Evolutionary conservation across 2,797 vertebrate genomes (phyloP).

Genomic region (Geotrypetes seraphini): DNA sequence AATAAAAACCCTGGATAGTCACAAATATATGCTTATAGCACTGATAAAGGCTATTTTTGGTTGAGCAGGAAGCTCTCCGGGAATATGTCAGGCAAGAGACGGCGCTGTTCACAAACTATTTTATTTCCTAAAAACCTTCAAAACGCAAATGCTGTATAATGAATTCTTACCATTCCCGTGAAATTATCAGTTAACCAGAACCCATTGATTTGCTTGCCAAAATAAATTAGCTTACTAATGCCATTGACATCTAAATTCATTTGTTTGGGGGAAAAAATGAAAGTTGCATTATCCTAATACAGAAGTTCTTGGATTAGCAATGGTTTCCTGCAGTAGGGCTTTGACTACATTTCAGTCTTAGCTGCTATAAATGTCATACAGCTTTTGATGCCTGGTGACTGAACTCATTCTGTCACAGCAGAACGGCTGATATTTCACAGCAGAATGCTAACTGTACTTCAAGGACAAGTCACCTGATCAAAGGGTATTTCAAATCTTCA

Average conservation of each 20-base stretch:
- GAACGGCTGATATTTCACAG: slow-evolving; percentile 26
- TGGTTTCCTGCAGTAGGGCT: slow-evolving; percentile 1
- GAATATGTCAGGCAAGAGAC: no score
- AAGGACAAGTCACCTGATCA: slow-evolving; percentile 41
- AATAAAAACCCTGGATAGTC: no score
- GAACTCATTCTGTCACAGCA: slow-evolving; percentile 33
- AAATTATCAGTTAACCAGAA: slow-evolving; percentile 5
- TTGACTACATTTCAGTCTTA: slow-evolving; percentile 8
- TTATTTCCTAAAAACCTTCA: no score
- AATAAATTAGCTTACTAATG: slow-evolving; percentile 15
- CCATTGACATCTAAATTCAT: slow-evolving; percentile 14
- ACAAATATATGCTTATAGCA: no score
- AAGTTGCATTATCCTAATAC: background rate
- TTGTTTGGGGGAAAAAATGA: slow-evolving; percentile 7
- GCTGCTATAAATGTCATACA: slow-evolving; percentile 1
- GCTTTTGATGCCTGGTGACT: slow-evolving; percentile 19
- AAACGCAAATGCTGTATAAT: no score
- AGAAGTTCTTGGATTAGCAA: slow-evolving; percentile 5
- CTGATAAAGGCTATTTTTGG: no score
- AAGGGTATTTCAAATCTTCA: slow-evolving; percentile 40
- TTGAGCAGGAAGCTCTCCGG: no score
- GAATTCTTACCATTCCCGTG: background rate
- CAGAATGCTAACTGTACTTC: slow-evolving; percentile 34
- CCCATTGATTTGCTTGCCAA: slow-evolving; percentile 5
- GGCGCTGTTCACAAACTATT: no score